Evolutionary conservation across 2,888 invertebrate genomes (phyloP).

Genomic region (Octodonta nipae): DNA sequence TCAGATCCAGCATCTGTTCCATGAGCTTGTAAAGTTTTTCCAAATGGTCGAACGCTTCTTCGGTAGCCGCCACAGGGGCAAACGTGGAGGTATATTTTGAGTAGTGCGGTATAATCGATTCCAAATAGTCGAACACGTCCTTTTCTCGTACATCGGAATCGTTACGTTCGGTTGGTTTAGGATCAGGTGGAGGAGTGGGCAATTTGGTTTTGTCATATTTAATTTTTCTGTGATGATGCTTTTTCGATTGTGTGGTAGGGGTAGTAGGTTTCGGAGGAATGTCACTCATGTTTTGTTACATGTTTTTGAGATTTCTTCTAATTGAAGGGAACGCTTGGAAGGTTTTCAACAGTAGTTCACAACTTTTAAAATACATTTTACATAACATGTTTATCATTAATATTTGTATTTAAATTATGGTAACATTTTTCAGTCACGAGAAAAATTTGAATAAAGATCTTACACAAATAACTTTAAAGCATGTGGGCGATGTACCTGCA

Average conservation of each 20-base stretch:
- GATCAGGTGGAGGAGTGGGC: slow-evolving; percentile 38
- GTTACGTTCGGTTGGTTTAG: no score
- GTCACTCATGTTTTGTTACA: slow-evolving; percentile 1
- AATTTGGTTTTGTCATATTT: slow-evolving; percentile 21
- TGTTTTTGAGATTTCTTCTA: no score
- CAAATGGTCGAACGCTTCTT: slow-evolving; percentile 62
- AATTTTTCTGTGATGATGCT: slow-evolving; percentile 6
- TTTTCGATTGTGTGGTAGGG: slow-evolving; percentile 3
- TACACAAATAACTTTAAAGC: no score
- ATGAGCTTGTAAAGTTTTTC: slow-evolving; percentile 64
- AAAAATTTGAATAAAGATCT: no score
- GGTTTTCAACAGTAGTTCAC: no score
- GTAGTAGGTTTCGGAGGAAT: slow-evolving; percentile 2
- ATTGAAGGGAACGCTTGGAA: no score
- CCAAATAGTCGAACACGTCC: slow-evolving; percentile 38
- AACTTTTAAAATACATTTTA: no score
- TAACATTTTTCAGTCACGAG: no score
- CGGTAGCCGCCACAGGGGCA: slow-evolving; percentile 43
- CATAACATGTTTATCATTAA: no score
- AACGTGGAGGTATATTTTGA: slow-evolving; percentile 44
- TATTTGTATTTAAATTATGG: no score
- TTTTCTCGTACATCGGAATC: slow-evolving; percentile 16
- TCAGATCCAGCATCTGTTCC: slow-evolving; percentile 59
- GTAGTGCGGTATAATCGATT: slow-evolving; percentile 28
- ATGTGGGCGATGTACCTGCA: no score